Percentiles rank a stretch among this genome's conserved stretches.
Conservation (phyloP, 1,140 invertebrate species). For the Eupeodes corollae region DNA sequence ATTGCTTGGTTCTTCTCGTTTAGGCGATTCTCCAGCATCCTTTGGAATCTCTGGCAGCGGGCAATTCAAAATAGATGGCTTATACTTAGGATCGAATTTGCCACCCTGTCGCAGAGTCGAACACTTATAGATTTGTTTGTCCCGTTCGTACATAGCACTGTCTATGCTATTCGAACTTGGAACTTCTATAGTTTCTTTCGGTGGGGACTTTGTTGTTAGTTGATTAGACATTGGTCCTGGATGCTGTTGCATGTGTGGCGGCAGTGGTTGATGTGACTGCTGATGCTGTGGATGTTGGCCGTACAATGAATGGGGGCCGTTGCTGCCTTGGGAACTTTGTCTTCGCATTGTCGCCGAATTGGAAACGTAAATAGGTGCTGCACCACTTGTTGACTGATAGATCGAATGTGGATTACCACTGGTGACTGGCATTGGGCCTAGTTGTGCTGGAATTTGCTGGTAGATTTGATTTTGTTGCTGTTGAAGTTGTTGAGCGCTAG, state of each 20-base stretch:
- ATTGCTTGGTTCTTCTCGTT: conserved; percentile 23
- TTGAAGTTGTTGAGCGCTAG: conserved; percentile 7
- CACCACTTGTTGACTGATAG: conserved; percentile 32
- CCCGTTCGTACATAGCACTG: conserved; percentile 32
- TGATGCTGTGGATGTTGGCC: conserved; percentile 18
- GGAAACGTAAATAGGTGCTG: conserved; percentile 32
- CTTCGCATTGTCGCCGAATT: conserved; percentile 34
- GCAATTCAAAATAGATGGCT: conserved; percentile 36
- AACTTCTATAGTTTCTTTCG: conserved; percentile 17
- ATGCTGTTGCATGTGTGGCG: conserved; percentile 15
- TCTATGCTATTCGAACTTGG: conserved; percentile 21
- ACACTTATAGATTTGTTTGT: conserved; percentile 37
- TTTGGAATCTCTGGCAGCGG: conserved; percentile 36
- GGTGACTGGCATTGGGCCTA: conserved; percentile 20
- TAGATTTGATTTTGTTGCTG: conserved; percentile 30
- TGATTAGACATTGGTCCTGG: conserved; percentile 23
- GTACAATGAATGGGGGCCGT: conserved; percentile 22
- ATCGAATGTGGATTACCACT: conserved; percentile 35
- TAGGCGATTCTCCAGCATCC: conserved; percentile 26
- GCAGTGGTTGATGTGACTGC: background rate
- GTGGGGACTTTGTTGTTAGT: conserved; percentile 22
- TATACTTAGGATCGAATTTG: conserved; percentile 36
- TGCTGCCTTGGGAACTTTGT: conserved; percentile 25
- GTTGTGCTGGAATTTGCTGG: conserved; percentile 32
- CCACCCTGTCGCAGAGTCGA: conserved; percentile 34